These are phyloP conservation scores for Hydrocynus forskahlii DNA, from an alignment of 2,797 vertebrate species.

Conservation along the genomic window DNA sequence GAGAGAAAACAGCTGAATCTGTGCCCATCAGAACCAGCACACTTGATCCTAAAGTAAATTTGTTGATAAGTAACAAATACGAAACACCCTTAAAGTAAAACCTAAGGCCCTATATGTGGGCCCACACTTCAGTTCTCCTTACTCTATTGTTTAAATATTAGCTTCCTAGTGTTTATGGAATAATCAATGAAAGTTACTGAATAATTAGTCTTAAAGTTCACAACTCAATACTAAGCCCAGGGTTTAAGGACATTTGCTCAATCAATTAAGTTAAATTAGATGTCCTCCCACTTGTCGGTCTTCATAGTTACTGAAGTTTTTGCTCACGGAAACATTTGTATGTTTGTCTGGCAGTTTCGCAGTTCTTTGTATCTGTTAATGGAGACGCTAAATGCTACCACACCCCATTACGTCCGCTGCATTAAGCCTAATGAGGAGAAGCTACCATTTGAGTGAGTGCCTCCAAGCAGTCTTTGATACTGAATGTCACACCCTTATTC, in stretches of 20 bases:
- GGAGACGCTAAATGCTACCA: constrained; percentile 94
- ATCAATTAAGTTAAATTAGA: neutral
- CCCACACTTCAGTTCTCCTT: neutral
- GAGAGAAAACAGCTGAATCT: neutral
- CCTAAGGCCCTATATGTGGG: neutral
- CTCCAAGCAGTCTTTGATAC: neutral
- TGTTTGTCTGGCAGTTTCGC: constrained; percentile 82
- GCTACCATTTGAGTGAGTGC: constrained; percentile 91
- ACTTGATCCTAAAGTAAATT: neutral
- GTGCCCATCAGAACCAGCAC: neutral
- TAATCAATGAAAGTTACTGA: neutral
- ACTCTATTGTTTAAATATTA: neutral
- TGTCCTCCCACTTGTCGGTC: neutral
- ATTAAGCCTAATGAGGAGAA: constrained; percentile 98
- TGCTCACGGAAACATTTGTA: neutral
- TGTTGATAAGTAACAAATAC: neutral
- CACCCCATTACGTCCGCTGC: constrained; percentile 96
- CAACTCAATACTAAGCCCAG: neutral
- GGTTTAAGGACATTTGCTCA: neutral
- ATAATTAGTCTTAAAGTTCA: neutral
- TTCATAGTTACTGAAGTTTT: neutral
- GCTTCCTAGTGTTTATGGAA: neutral
- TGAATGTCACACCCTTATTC: neutral
- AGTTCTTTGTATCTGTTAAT: constrained; percentile 92
- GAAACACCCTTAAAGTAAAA: neutral